Evolutionary conservation across 2,797 vertebrate genomes (phyloP).

Genomic region (Smutsia temminckii): DNA sequence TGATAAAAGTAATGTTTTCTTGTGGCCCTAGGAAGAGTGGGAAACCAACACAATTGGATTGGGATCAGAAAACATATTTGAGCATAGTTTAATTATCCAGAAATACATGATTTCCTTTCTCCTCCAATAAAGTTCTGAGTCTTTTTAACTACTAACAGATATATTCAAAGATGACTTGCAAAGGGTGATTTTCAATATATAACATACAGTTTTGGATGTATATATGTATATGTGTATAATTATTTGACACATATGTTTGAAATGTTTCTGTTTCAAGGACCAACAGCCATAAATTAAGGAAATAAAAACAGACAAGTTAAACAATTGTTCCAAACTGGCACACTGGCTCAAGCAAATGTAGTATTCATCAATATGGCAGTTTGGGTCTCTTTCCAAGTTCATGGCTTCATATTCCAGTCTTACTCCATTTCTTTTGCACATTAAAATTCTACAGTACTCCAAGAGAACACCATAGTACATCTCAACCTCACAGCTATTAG

Average conservation of each 20-base stretch:
- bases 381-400: conserved; percentile 54
- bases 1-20: conserved; percentile 11
- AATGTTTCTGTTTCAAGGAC: conserved; percentile 67
- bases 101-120: conserved; percentile 48
- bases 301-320: conserved; percentile 64
- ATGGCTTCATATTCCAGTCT: conserved; percentile 45
- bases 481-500: conserved; percentile 1
- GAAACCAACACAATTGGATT: neutral
- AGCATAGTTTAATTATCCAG: conserved; percentile 9
- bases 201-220: conserved; percentile 25
- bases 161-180: conserved; percentile 8
- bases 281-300: conserved; percentile 41
- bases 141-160: conserved; percentile 41
- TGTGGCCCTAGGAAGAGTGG: conserved; percentile 1
- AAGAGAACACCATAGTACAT: conserved; percentile 17
- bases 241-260: conserved; percentile 65
- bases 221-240: neutral
- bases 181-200: conserved; percentile 32
- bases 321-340: conserved; percentile 59
- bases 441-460: conserved; percentile 28
- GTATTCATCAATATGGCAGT: conserved; percentile 53
- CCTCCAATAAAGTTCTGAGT: conserved; percentile 8
- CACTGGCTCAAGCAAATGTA: conserved; percentile 59
- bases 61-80: conserved; percentile 20
- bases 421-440: conserved; percentile 43